Conservation (phyloP, 2,888 invertebrate species). For the Agrotis ipsilon region DNA sequence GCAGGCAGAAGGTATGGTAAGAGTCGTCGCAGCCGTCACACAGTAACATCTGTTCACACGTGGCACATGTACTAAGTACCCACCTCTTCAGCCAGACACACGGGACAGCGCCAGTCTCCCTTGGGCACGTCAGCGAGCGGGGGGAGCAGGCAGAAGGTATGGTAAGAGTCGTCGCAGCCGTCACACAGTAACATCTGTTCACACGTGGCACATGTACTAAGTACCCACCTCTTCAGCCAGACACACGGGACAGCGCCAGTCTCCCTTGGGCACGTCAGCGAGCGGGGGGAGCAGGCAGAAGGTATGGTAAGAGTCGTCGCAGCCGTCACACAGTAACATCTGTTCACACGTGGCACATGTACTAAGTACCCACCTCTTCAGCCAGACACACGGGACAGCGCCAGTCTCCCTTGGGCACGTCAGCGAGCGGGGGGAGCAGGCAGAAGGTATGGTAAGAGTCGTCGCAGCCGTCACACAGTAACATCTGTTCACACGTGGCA, state of each 20-base stretch:
- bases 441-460: constrained; percentile 99
- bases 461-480: constrained; percentile 99
- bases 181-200: constrained; percentile 94
- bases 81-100: constrained; percentile 94
- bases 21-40: constrained; percentile 99
- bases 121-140: constrained; percentile 98
- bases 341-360: no score
- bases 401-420: constrained; percentile 99
- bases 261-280: constrained; percentile 98
- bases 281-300: constrained; percentile 99
- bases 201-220: no score
- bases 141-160: constrained; percentile 99
- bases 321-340: constrained; percentile 99
- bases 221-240: constrained; percentile 94
- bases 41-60: constrained; percentile 97
- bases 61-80: no score
- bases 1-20: constrained; percentile 99
- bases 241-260: constrained; percentile 96
- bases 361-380: constrained; percentile 94
- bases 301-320: constrained; percentile 99
- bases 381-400: constrained; percentile 93
- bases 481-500: no score
- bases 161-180: constrained; percentile 99
- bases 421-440: constrained; percentile 97
- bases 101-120: constrained; percentile 98